phyloP scores from a whole-genome alignment of 2,888 invertebrate genomes.

The Drosophila antonietae region DNA sequence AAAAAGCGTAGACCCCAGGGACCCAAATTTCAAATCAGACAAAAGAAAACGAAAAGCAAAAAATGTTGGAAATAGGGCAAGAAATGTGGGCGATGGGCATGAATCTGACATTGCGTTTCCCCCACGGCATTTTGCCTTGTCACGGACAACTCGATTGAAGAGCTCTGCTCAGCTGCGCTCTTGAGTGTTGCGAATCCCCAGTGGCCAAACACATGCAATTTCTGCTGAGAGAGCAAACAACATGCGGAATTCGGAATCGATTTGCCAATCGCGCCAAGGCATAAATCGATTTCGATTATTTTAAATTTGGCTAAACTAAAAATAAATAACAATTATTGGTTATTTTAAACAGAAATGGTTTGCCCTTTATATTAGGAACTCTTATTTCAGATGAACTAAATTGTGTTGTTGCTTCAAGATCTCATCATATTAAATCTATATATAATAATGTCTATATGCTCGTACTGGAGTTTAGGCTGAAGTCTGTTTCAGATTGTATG shows the following conservation, averaged over 20 bases:
- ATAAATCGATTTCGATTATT: conserved; percentile 3
- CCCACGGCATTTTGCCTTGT: conserved; percentile 45
- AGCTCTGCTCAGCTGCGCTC: conserved; percentile 38
- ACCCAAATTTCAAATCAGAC: conserved; percentile 68
- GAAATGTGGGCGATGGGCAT: conserved; percentile 33
- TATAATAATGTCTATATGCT: too few species aligned
- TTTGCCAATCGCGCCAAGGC: conserved; percentile 10
- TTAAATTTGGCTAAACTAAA: not conserved
- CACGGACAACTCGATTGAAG: conserved; percentile 53
- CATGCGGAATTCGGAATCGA: conserved; percentile 34
- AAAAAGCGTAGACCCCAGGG: conserved; percentile 57
- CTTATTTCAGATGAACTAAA: too few species aligned
- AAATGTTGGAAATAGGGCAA: conserved; percentile 7
- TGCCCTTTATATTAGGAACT: too few species aligned
- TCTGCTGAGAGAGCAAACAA: conserved; percentile 15
- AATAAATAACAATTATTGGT: too few species aligned
- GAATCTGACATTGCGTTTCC: conserved; percentile 61
- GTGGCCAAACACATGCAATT: conserved; percentile 38
- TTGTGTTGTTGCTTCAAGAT: too few species aligned
- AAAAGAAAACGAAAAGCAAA: conserved; percentile 6
- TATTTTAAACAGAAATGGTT: too few species aligned
- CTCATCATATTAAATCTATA: too few species aligned
- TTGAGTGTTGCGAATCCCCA: conserved; percentile 44
- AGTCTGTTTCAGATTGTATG: not conserved
- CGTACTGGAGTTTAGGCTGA: too few species aligned